Conservation (phyloP, 2,888 invertebrate species). For the Caenorhabditis afra region DNA sequence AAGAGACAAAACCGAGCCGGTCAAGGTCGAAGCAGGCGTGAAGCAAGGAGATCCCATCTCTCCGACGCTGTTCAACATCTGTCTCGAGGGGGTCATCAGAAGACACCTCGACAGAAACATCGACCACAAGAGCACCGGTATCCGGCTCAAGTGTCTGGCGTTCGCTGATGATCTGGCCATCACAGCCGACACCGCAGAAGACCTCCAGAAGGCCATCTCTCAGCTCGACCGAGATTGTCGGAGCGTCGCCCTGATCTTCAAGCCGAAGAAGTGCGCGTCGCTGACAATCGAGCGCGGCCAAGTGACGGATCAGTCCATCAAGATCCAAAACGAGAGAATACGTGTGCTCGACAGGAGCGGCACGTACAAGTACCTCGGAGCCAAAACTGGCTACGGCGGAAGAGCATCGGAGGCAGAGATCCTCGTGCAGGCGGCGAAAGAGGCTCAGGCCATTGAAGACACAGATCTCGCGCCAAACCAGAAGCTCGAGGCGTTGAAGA, state of each 20-base stretch:
- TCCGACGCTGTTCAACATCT: slow-evolving; percentile 80
- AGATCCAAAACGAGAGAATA: too few relatives aligned
- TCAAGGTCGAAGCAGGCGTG: slow-evolving; percentile 72
- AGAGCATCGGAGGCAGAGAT: slow-evolving; percentile 1
- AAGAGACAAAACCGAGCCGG: slow-evolving; percentile 34
- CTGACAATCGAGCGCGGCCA: neutral
- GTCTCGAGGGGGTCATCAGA: slow-evolving; percentile 72
- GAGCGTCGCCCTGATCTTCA: slow-evolving; percentile 21
- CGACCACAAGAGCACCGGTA: neutral
- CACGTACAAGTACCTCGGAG: slow-evolving; percentile 37
- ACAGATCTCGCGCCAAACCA: slow-evolving; percentile 39
- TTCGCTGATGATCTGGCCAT: slow-evolving; percentile 43
- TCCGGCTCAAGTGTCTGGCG: neutral
- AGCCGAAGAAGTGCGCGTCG: slow-evolving; percentile 41
- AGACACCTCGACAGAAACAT: neutral
- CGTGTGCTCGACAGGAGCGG: too few relatives aligned
- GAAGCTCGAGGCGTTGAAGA: slow-evolving; percentile 40
- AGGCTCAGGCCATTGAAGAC: slow-evolving; percentile 1
- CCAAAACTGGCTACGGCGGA: slow-evolving; percentile 1
- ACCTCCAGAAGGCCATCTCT: neutral
- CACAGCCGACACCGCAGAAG: neutral
- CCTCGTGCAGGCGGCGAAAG: neutral
- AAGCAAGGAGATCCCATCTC: slow-evolving; percentile 80
- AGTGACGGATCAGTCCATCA: neutral
- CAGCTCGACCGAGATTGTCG: neutral